Percentiles rank a stretch among this genome's conserved stretches.
phyloP scores from a whole-genome alignment of 2,113 vertebrate species.

The Lamprologus callipterus region DNA sequence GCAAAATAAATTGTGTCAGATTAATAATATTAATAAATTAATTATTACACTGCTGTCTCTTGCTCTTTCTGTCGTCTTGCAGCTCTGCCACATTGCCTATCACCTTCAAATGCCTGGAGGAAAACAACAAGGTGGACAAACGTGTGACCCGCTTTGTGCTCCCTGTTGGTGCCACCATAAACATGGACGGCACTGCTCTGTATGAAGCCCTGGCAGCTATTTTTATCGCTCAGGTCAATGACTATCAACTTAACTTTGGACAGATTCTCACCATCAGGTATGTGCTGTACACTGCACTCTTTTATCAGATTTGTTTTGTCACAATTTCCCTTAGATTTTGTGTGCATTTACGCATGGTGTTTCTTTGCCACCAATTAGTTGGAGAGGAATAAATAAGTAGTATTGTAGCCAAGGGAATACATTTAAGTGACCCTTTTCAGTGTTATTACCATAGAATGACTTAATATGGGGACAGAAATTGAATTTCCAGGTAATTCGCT shows the following conservation, averaged over 20 bases:
- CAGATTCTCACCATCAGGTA: conserved; percentile 98
- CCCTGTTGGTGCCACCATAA: conserved; percentile 92
- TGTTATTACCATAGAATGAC: neutral
- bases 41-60: neutral
- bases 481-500: neutral
- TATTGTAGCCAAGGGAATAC: neutral
- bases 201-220: conserved; percentile 95
- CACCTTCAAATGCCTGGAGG: conserved; percentile 94
- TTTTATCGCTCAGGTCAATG: conserved; percentile 96
- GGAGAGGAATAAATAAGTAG: neutral
- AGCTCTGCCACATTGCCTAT: conserved; percentile 93
- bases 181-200: conserved; percentile 94
- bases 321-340: neutral
- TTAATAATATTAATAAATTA: neutral
- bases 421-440: neutral
- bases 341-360: neutral
- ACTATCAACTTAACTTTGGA: conserved; percentile 88
- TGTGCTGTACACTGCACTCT: neutral
- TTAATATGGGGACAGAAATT: neutral
- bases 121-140: conserved; percentile 91
- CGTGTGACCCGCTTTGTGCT: conserved; percentile 92
- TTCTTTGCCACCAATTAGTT: neutral
- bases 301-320: neutral
- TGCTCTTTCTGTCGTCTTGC: neutral
- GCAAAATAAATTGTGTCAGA: neutral